Percentiles rank a stretch among this genome's conserved stretches.
phyloP scores from a whole-genome alignment of 1,140 invertebrate genomes.

The Drosophila obscura region DNA sequence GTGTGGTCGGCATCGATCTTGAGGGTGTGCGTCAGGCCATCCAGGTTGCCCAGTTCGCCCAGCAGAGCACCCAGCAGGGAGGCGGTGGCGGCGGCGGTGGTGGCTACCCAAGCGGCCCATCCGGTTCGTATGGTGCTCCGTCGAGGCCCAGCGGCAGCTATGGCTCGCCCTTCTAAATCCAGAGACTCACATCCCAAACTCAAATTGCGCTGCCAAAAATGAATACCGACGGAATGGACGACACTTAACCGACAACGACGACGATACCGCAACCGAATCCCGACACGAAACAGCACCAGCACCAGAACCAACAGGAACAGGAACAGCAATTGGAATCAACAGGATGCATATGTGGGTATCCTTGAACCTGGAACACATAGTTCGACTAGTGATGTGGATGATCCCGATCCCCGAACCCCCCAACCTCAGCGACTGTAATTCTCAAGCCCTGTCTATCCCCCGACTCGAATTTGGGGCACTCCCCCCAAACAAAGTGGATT shows the following conservation, averaged over 20 bases:
- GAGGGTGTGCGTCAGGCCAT: slow-evolving; percentile 88
- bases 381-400: slow-evolving; percentile 52
- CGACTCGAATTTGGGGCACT: slow-evolving; percentile 31
- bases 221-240: slow-evolving; percentile 58
- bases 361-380: slow-evolving; percentile 48
- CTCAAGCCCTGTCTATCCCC: slow-evolving; percentile 18
- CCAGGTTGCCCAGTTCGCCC: slow-evolving; percentile 88
- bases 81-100: slow-evolving; percentile 78
- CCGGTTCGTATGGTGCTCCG: slow-evolving; percentile 84
- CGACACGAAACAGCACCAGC: slow-evolving; percentile 24
- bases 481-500: background rate
- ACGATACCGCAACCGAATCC: slow-evolving; percentile 26
- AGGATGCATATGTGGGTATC: slow-evolving; percentile 40
- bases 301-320: slow-evolving; percentile 31
- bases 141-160: slow-evolving; percentile 80
- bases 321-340: slow-evolving; percentile 36
- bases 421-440: slow-evolving; percentile 70
- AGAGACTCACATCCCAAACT: slow-evolving; percentile 38
- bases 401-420: slow-evolving; percentile 24
- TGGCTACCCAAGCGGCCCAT: slow-evolving; percentile 76
- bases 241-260: slow-evolving; percentile 43
- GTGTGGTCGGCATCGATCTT: slow-evolving; percentile 87
- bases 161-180: slow-evolving; percentile 83
- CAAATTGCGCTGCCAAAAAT: slow-evolving; percentile 74
- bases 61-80: slow-evolving; percentile 84